Evolutionary conservation across 2,797 vertebrate species (phyloP).

Genomic region (Chloroceryle amazona): DNA sequence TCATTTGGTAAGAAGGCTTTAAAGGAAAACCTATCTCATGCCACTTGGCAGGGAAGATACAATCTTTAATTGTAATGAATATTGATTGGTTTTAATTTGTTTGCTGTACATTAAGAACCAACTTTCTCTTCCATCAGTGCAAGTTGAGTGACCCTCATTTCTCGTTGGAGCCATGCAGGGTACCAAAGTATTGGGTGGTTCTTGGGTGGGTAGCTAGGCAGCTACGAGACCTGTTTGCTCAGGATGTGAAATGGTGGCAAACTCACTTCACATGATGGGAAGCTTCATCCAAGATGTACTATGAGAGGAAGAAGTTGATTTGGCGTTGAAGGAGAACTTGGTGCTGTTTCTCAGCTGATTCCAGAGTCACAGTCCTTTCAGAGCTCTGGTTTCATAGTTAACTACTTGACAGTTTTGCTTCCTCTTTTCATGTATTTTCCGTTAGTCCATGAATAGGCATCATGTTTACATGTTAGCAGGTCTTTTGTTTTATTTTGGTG

Average conservation of each 20-base stretch:
- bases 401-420: neutral
- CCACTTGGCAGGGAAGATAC: neutral
- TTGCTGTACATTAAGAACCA: neutral
- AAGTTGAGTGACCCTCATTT: neutral
- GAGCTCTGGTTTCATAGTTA: neutral
- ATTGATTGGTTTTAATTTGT: neutral
- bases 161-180: neutral
- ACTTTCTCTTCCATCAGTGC: neutral
- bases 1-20: neutral
- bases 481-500: too few relatives aligned
- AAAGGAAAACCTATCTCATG: neutral
- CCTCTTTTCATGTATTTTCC: neutral
- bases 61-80: neutral
- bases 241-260: neutral
- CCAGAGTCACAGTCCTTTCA: neutral
- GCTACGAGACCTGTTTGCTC: neutral
- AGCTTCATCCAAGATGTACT: neutral
- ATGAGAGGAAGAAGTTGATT: neutral
- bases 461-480: neutral
- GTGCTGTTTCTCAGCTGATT: neutral
- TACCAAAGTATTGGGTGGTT: too few relatives aligned
- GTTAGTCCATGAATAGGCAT: neutral
- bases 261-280: neutral
- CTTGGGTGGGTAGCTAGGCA: neutral
- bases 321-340: neutral